Base-by-base conservation (phyloP, 35 echinoderm and acorn worm genomes). In the Stichopus chloronotus region DNA sequence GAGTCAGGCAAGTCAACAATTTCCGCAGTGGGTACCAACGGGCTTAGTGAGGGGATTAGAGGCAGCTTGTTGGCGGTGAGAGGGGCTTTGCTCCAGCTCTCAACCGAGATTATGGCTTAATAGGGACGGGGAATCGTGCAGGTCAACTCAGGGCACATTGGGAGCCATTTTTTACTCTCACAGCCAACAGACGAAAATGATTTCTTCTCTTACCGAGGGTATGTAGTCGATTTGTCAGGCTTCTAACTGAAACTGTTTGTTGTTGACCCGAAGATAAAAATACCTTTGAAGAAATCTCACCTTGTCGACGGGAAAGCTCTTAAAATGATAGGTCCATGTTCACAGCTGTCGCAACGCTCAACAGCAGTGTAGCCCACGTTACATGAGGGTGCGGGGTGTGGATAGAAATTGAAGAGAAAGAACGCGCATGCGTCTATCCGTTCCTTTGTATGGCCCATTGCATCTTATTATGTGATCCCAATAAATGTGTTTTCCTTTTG, bases 11-110 rank as follows among this genome's bases (percentile, higher is more conserved):
- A 85, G 55, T 85, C 82, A 85, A 85, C 82, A 23, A 85, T 85
- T 85, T 85, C 82, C 82, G 30, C 30, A 56, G 55, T 85, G 56
- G 79, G 79, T 54, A 54, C 53, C 2, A 55, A 52, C 6, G 55
- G 82, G 82, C 82, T 85, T 85, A 85, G 82, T 85, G 43, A 58
- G 82, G 82, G 82, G 55, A 85, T 85, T 85, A 85, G 55, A 7
- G 53, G 55, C 54, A 85, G 82, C 56, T 85, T 19, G 55, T 56
- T 85, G n/a, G 24, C 57, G 82, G 82, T 58, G 55, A 56, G 82
- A 85, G 57, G 30, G 55, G 55, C 55, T 58, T 55, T 85, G 56
- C 52, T 8, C 56, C 82, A 58, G 30, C 55, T 85, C 82, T 58
- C 19, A 21, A 85, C 12, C 10, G 82, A 58, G 55, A 85, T 58